Evolutionary conservation across 2,113 vertebrate genomes (phyloP), one percentile per base, ranked within the genome.

Genomic region (Pterocles gutturalis): DNA sequence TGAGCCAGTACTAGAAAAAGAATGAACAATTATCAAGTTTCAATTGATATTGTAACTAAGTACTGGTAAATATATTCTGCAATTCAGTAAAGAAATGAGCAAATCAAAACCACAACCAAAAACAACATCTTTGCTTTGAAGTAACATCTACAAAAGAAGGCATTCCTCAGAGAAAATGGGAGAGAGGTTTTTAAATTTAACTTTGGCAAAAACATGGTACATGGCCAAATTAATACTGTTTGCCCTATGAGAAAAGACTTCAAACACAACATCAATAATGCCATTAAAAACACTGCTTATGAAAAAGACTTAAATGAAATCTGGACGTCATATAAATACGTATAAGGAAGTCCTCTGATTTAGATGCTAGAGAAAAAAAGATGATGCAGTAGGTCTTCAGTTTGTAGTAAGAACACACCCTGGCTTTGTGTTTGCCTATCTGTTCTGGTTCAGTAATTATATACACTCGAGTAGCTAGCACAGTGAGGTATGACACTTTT

Each of bases 261-360:
- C 73, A 95, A 71, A 17, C 28, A 6, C 64, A 43, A 76, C 11
- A 46, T 41, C 83, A 94, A 48, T 58, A 96, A 67, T 41, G 83
- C 28, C 5, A 8, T 89, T 45, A 38, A 87, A 45, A 75, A 66
- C 46, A 66, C 49, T 65, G 66, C 28, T 33, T 67, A 86, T 7
- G 24, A 93, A 92, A 49, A 78, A 89, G 24, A 33, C 31, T 54
- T 73, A 38, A 29, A 43, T 79, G 21, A 86, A 90, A 45, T 34
- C 54, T 79, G 46, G 77, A 83, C 82, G 90, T 41, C 43, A 83
- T 49, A 73, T 31, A 95, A 90, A 49, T 64, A 53, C 48, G 49
- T 54, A 46, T n/a, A 84, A 83, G 79, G 80, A 84, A 34, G 60
- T 90, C 49, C 79, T 72, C 66, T 93, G 55, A 91, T 96, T 49